A percentile compares a stretch with the other conserved stretches of the same genome.
phyloP scores from a whole-genome alignment of 2,113 vertebrate species.

The Sinocyclocheilus grahami region DNA sequence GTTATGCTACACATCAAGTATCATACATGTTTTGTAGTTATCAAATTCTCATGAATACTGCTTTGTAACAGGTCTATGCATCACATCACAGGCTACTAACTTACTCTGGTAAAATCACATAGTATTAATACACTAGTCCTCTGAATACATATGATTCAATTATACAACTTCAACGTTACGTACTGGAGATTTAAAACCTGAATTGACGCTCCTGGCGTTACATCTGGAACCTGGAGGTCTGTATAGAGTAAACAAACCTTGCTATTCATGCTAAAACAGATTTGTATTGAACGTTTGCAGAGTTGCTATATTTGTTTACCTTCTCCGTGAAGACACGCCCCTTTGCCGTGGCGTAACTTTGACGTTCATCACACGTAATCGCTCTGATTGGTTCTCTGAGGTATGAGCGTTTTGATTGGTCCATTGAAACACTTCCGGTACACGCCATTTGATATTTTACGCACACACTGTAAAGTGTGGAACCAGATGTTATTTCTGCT shows the following conservation, averaged over 20 bases:
- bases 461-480: no score
- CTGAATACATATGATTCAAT: neutral
- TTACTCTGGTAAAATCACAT: neutral
- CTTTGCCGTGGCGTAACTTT: slow-evolving; percentile 36
- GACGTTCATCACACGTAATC: neutral
- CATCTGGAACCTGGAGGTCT: slow-evolving; percentile 69
- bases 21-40: neutral
- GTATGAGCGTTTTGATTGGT: neutral
- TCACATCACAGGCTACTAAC: neutral
- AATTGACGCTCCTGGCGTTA: slow-evolving; percentile 61
- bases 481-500: neutral
- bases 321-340: slow-evolving; percentile 16
- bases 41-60: neutral
- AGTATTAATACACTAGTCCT: neutral
- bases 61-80: neutral
- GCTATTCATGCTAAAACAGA: neutral
- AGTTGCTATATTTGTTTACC: slow-evolving; percentile 31
- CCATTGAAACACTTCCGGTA: slow-evolving; percentile 1
- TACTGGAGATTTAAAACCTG: slow-evolving; percentile 78
- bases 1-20: no score
- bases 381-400: neutral
- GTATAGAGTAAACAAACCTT: slow-evolving; percentile 2
- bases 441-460: neutral
- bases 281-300: neutral
- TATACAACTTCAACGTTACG: slow-evolving; percentile 48